Base-by-base conservation (phyloP, 1,140 invertebrate species). In the Mercenaria mercenaria region DNA sequence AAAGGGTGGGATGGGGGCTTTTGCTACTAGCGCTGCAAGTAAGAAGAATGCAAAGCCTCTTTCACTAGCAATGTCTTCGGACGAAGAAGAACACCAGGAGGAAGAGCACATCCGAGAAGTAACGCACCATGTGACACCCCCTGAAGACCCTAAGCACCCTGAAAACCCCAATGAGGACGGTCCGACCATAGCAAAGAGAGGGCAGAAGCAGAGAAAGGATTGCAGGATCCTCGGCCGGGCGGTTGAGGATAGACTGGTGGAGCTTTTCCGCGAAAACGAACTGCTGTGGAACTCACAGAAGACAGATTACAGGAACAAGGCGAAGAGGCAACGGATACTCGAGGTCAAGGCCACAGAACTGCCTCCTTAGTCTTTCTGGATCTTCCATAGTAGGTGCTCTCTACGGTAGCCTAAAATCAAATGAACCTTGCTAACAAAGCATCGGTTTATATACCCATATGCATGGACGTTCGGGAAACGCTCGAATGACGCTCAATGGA, bases 301-400 rank as follows among this genome's bases (percentile, higher is more conserved):
- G 69, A 74, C 23, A 6, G n/a, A n/a, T n/a, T n/a, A n/a, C n/a
- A n/a, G n/a, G n/a, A n/a, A n/a, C n/a, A n/a, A n/a, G n/a, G n/a
- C n/a, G n/a, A n/a, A n/a, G n/a, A n/a, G n/a, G n/a, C n/a, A n/a
- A n/a, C n/a, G n/a, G n/a, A 11, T 29, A 39, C 74, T 77, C 39
- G 74, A 77, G 6, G 23, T 59, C 15, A 6, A 47, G 43, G 10
- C 52, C 20, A 18, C 4, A n/a, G 15, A 29, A 52, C 56, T 56
- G 47, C 77, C 77, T 81, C 29, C 77, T 81, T 81, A 59, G 50
- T 81, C 77, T 81, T 81, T 81, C 50, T 56, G 50, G 77, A 59
- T 81, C 77, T 59, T 81, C 52, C 77, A 81, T 81, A 81, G 77
- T 81, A 59, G n/a, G 77, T 81, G 77, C 29, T 81, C 77, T 81